A percentile compares a stretch with the other conserved stretches of the same genome.
Evolutionary conservation across 35 echinoderm and acorn worm species (phyloP).

Genomic region (Holothuria glaberrima): DNA sequence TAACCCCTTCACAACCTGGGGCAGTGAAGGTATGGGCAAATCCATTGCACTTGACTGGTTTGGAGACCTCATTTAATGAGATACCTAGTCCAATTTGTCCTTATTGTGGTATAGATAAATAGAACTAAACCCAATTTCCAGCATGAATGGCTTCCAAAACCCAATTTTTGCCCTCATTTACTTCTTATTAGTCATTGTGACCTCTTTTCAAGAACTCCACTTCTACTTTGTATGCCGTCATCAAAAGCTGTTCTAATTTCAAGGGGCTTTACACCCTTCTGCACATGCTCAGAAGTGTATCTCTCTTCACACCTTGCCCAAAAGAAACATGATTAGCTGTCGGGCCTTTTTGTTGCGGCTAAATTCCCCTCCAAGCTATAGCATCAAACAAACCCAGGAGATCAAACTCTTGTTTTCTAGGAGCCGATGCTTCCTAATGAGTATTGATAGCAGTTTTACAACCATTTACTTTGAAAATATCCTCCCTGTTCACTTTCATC

Average conservation of each 20-base stretch:
- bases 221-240: conserved; percentile 49
- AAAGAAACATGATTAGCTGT: conserved; percentile 57
- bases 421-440: conserved; percentile 42
- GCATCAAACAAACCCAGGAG: conserved; percentile 20
- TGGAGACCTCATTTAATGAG: conserved; percentile 56
- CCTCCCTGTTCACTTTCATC: background rate
- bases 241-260: conserved; percentile 63
- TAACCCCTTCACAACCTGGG: conserved; percentile 61
- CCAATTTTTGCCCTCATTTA: conserved; percentile 65
- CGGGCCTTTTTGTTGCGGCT: conserved; percentile 38
- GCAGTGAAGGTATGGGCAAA: conserved; percentile 52
- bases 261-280: conserved; percentile 53
- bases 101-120: conserved; percentile 62
- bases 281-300: conserved; percentile 25
- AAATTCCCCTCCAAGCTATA: conserved; percentile 49
- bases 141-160: conserved; percentile 62
- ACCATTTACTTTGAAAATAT: conserved; percentile 53
- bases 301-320: conserved; percentile 54
- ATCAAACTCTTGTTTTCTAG: conserved; percentile 48
- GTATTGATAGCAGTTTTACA: conserved; percentile 52
- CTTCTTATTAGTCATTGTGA: conserved; percentile 63
- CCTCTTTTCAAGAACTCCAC: conserved; percentile 54
- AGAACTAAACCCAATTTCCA: conserved; percentile 61
- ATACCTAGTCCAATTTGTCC: conserved; percentile 61
- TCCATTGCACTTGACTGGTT: conserved; percentile 50